Conservation (phyloP, 2,797 vertebrate species). For the Anas acuta region DNA sequence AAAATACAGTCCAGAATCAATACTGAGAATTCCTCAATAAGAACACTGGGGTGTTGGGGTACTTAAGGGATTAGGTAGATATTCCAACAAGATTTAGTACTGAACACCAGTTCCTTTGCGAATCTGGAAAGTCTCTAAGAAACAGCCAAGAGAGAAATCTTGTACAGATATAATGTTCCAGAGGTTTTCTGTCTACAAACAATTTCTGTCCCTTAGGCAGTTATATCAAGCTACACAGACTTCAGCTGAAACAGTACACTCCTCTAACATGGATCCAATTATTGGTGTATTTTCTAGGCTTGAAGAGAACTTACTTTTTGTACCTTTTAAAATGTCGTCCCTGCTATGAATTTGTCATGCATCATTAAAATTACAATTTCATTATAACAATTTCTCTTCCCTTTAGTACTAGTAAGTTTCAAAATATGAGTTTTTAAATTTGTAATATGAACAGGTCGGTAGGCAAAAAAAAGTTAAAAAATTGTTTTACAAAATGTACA, state of each 20-base stretch:
- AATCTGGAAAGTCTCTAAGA: not conserved
- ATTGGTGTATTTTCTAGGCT: not conserved
- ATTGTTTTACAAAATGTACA: not conserved
- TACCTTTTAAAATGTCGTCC: not conserved
- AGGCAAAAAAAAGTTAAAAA: not conserved
- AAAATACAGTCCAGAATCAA: not conserved
- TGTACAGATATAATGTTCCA: not conserved
- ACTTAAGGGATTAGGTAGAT: not conserved
- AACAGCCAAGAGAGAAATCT: not conserved
- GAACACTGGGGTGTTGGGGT: not conserved
- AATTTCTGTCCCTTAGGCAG: not conserved
- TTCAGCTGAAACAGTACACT: not conserved
- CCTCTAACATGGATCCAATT: not conserved
- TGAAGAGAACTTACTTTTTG: not conserved
- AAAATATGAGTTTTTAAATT: not conserved
- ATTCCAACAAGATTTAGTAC: not conserved
- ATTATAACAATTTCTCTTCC: not conserved
- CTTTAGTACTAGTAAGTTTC: not conserved
- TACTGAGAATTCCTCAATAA: not conserved
- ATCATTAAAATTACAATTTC: not conserved
- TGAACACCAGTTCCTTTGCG: not conserved
- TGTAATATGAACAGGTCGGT: not conserved
- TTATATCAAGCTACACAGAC: not conserved
- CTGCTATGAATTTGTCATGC: not conserved
- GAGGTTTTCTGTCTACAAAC: fast-evolving